Conservation (phyloP, 2,888 invertebrate genomes). For the Helleia helle region DNA sequence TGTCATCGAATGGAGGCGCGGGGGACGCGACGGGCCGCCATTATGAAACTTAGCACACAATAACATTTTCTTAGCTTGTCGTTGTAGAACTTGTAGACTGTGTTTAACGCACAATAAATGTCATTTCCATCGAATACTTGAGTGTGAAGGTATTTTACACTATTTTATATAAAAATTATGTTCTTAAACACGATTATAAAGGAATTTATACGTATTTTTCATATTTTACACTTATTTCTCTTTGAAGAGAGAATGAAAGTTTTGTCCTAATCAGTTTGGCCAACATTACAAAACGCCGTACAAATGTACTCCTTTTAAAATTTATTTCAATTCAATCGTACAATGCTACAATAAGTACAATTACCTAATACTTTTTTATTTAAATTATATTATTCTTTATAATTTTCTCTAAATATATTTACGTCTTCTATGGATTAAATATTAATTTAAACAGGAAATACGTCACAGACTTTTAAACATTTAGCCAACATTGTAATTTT, state of each 20-base stretch:
- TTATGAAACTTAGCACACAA: constrained; percentile 73
- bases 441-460: background rate
- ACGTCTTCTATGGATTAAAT: background rate
- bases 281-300: constrained; percentile 29
- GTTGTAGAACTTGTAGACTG: background rate
- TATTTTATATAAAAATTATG: constrained; percentile 15
- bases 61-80: constrained; percentile 47
- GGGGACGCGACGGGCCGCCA: constrained; percentile 80
- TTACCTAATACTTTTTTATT: background rate
- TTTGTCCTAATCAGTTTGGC: constrained; percentile 44
- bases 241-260: constrained; percentile 52
- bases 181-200: background rate
- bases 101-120: background rate
- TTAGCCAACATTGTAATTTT: constrained; percentile 1
- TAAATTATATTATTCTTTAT: background rate
- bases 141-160: background rate
- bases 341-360: too few relatives aligned
- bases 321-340: background rate
- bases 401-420: background rate
- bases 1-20: constrained; percentile 78
- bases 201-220: constrained; percentile 23
- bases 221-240: constrained; percentile 32
- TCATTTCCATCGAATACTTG: background rate
- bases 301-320: constrained; percentile 10
- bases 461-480: background rate